Evolutionary conservation across 2,888 invertebrate species (phyloP).

Genomic region (Meliscaeva auricollis): DNA sequence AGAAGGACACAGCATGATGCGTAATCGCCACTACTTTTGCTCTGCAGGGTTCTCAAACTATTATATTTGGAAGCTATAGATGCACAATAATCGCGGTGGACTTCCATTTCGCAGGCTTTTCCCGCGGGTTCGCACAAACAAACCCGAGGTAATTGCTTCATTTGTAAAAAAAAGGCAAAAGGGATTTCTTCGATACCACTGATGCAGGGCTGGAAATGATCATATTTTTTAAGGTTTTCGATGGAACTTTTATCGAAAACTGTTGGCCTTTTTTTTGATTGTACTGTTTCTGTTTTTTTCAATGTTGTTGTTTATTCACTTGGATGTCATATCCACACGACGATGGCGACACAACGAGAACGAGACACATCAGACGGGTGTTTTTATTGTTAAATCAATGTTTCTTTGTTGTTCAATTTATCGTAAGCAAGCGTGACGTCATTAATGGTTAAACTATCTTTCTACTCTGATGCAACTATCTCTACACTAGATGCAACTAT

Average conservation of each 20-base stretch:
- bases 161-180: constrained; percentile 24
- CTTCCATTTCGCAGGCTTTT: constrained; percentile 22
- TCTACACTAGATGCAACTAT: neutral
- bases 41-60: constrained; percentile 22
- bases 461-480: neutral
- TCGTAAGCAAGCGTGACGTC: constrained; percentile 71
- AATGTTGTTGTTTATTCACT: constrained; percentile 30
- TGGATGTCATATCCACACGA: constrained; percentile 34
- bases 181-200: neutral
- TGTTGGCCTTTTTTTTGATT: constrained; percentile 7
- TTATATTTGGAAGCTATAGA: too few relatives aligned
- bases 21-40: constrained; percentile 42
- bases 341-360: neutral
- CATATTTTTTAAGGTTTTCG: constrained; percentile 37
- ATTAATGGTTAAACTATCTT: constrained; percentile 44
- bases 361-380: neutral
- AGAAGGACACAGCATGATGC: constrained; percentile 61
- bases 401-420: constrained; percentile 54
- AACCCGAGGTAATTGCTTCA: constrained; percentile 66
- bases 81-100: too few relatives aligned
- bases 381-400: constrained; percentile 51
- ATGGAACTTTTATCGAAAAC: constrained; percentile 2
- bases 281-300: constrained; percentile 6
- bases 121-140: constrained; percentile 16
- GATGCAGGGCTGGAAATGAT: constrained; percentile 55